Evolutionary conservation across 2,888 invertebrate species (phyloP).

Genomic region (Oegoconia quadripuncta): DNA sequence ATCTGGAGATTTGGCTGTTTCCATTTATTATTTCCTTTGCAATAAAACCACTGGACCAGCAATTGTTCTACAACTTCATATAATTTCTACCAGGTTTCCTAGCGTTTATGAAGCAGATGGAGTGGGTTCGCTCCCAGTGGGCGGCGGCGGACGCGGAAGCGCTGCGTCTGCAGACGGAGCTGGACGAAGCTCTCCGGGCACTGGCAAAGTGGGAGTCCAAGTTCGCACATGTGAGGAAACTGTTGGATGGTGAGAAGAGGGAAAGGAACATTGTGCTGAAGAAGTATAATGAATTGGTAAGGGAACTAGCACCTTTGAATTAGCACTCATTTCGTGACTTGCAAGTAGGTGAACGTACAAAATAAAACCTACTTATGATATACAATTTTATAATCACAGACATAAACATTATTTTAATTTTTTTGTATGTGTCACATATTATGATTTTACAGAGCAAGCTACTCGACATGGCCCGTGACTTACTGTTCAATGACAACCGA

Average conservation of each 20-base stretch:
- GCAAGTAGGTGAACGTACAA: too few species aligned
- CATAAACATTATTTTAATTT: neutral
- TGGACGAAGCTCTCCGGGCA: conserved; percentile 85
- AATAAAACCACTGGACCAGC: neutral
- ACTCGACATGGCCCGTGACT: conserved; percentile 84
- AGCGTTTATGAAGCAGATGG: conserved; percentile 85
- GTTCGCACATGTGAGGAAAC: conserved; percentile 87
- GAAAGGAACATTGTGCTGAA: conserved; percentile 83
- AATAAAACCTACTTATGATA: too few species aligned
- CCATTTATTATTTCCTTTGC: too few species aligned
- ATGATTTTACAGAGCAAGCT: conserved; percentile 81
- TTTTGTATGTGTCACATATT: neutral
- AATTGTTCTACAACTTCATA: neutral
- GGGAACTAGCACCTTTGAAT: too few species aligned
- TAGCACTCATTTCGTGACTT: too few species aligned
- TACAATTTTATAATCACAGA: too few species aligned
- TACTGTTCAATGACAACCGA: conserved; percentile 84
- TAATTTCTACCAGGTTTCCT: conserved; percentile 81
- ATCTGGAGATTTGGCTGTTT: too few species aligned
- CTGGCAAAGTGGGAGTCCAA: conserved; percentile 88
- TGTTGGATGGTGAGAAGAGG: conserved; percentile 89
- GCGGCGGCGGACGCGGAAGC: conserved; percentile 84
- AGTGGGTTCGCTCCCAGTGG: conserved; percentile 85
- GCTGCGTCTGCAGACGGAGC: conserved; percentile 82
- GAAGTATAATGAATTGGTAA: conserved; percentile 85